Conservation (phyloP, 2,888 invertebrate genomes). For the Lasius fuliginosus region DNA sequence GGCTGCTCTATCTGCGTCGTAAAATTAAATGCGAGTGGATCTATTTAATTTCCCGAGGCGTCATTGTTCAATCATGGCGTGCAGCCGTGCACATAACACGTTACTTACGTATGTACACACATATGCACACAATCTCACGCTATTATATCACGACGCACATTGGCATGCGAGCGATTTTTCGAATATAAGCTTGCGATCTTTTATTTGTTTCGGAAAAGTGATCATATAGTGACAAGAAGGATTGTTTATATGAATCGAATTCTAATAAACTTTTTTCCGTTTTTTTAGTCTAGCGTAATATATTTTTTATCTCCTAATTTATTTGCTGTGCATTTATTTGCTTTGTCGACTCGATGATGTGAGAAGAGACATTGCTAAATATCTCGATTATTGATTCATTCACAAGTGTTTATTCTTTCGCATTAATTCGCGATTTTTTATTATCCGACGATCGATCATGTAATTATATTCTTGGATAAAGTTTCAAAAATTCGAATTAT, state of each 20-base stretch:
- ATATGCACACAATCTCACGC: too few species aligned
- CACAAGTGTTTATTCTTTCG: neutral
- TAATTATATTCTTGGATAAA: constrained; percentile 5
- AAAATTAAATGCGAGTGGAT: constrained; percentile 39
- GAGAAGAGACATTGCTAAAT: neutral
- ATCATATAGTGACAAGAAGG: neutral
- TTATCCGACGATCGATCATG: neutral
- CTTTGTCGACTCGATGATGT: too few species aligned
- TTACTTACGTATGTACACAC: neutral
- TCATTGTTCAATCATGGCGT: constrained; percentile 46
- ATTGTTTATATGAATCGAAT: neutral
- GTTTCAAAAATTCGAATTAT: constrained; percentile 26
- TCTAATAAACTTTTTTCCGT: neutral
- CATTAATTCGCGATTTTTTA: neutral
- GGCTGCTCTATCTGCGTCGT: constrained; percentile 9
- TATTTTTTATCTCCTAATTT: neutral
- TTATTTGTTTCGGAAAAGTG: neutral
- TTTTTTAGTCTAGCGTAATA: neutral
- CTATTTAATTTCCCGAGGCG: constrained; percentile 48
- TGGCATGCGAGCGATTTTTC: neutral
- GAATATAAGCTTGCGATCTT: neutral
- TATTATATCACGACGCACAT: neutral
- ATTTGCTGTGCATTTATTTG: neutral
- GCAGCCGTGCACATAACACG: neutral
- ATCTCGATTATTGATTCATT: neutral